These are phyloP conservation scores for Scomber japonicus DNA, from an alignment of 2,113 vertebrate genomes.

Conservation along the genomic window DNA sequence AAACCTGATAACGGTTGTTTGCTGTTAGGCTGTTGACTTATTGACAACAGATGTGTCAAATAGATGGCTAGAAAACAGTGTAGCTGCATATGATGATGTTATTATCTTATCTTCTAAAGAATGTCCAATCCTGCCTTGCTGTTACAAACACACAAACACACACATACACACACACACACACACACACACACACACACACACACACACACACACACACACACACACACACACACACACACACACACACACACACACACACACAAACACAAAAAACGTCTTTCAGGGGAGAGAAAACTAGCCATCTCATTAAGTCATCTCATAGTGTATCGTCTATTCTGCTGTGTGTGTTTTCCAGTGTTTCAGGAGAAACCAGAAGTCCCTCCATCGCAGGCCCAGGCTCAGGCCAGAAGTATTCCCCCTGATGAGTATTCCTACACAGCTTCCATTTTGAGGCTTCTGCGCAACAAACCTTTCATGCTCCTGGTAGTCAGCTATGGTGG, in stretches of 20 bases:
- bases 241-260: no score
- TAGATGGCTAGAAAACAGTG: neutral
- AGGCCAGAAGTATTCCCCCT: slow-evolving; percentile 76
- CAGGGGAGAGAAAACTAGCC: no score
- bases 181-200: no score
- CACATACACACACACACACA: neutral
- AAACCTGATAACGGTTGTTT: neutral
- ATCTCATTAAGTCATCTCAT: no score
- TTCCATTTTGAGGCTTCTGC: slow-evolving; percentile 88
- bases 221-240: no score
- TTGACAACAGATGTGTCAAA: neutral
- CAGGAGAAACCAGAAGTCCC: slow-evolving; percentile 90
- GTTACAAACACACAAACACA: neutral
- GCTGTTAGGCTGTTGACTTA: neutral
- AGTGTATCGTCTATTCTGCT: no score
- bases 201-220: no score
- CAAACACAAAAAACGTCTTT: no score
- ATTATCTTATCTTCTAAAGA: slow-evolving; percentile 19
- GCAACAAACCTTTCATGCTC: slow-evolving; percentile 91
- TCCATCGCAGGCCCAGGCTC: slow-evolving; percentile 90
- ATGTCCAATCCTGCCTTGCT: neutral
- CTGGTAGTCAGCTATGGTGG: slow-evolving; percentile 93
- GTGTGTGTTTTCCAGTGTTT: slow-evolving; percentile 87
- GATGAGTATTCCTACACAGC: slow-evolving; percentile 87
- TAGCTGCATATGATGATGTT: neutral